Base-by-base conservation (phyloP, 2,113 vertebrate genomes). In the Macrotus californicus region DNA sequence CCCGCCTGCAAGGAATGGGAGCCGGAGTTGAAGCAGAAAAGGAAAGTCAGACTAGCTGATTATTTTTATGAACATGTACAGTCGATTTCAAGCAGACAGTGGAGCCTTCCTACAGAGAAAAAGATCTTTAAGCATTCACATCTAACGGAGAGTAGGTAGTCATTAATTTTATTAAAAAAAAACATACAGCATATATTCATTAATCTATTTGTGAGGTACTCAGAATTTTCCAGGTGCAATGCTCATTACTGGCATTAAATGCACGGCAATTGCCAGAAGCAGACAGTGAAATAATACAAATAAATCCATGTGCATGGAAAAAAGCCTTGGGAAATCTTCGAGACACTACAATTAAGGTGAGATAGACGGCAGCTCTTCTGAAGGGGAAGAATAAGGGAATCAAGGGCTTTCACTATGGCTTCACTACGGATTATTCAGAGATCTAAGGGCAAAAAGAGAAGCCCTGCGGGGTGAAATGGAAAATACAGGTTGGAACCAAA, bases 211-310 rank as follows among this genome's bases (percentile, higher is more conserved):
- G 86, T 54, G 84, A 97, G 84, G 29, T 29, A 13, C 75, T 93
- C 59, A 56, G 83, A 95, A 93, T 80, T 79, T 94, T 96, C 95
- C 94, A 97, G 96, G 94, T 96, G 91, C 76, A 80, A 16, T 87
- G 56, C 89, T 87, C 76, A 87, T 93, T 84, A 86, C 94, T 56
- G 80, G 86, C 83, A 95, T 91, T 91, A 92, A 94, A 95, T 52
- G 66, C 70, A 66, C 41, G 24, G 52, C 48, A 3, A 21, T 61
- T 92, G 87, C 91, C 82, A 92, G 95, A 88, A 87, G 79, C 94
- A 97, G 94, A 91, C 75, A 96, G 87, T 92, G 94, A 95, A 95
- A 89, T 95, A 96, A 94, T 81, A 85, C 89, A 96, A 95, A 96
- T 87, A 96, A 96, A 92, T 76, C 89, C 59, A 39, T 29, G 89